A percentile compares a stretch with the other conserved stretches of the same genome.
phyloP scores from a whole-genome alignment of 2,888 invertebrate species.

The Pherbina coryleti region DNA sequence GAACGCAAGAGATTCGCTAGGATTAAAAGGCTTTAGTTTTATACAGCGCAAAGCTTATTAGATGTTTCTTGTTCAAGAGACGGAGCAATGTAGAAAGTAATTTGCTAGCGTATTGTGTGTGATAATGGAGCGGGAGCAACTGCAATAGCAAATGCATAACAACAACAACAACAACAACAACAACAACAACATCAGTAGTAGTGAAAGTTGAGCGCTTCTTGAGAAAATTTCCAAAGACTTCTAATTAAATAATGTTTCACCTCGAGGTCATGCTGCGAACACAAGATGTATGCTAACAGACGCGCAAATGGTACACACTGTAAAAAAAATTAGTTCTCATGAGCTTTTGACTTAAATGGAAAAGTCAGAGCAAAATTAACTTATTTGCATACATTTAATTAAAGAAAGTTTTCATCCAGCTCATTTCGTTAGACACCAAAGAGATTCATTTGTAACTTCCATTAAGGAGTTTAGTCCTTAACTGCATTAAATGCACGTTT shows the following conservation, averaged over 20 bases:
- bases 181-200: slow-evolving; percentile 12
- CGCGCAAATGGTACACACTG: background rate
- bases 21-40: no score
- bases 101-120: background rate
- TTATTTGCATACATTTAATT: no score
- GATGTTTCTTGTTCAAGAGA: background rate
- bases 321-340: no score
- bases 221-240: background rate
- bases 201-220: slow-evolving; percentile 1
- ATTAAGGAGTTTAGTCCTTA: no score
- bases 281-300: background rate
- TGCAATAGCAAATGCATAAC: background rate
- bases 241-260: slow-evolving; percentile 8
- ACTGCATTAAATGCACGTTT: no score
- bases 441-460: no score
- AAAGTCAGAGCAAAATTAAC: no score
- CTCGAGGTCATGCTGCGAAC: background rate
- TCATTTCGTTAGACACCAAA: no score
- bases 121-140: background rate
- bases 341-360: no score
- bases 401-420: no score
- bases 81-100: background rate
- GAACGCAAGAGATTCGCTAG: no score
- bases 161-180: slow-evolving; percentile 1
- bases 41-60: slow-evolving; percentile 1